Evolutionary conservation across 2,888 invertebrate genomes (phyloP).

Genomic region (Reticulitermes lucifugus): DNA sequence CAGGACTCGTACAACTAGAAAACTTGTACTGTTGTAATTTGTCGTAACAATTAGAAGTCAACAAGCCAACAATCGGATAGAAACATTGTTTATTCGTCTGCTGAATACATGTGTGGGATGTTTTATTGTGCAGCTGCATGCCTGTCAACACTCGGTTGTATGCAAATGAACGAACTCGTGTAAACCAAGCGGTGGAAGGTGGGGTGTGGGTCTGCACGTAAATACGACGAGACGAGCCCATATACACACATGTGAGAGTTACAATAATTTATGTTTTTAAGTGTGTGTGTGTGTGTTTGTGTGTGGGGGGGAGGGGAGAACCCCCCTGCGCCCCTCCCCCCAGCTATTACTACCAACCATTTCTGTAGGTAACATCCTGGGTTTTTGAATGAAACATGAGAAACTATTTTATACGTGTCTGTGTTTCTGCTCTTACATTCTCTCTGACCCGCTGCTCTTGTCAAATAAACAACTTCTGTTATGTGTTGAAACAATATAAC

Average conservation of each 20-base stretch:
- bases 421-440: background rate
- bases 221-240: background rate
- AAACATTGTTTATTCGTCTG: conserved; percentile 27
- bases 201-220: conserved; percentile 13
- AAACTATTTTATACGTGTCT: conserved; percentile 27
- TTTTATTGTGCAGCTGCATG: conserved; percentile 23
- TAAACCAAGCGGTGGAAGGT: conserved; percentile 28
- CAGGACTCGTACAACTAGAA: background rate
- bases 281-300: background rate
- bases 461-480: conserved; percentile 29
- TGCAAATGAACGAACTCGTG: conserved; percentile 39
- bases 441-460: background rate
- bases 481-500: conserved; percentile 29
- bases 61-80: background rate
- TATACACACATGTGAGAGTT: conserved; percentile 28
- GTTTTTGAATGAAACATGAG: conserved; percentile 41
- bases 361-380: background rate
- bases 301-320: background rate
- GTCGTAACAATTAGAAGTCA: background rate
- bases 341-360: background rate
- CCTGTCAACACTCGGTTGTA: conserved; percentile 36
- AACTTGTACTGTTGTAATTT: background rate
- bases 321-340: background rate
- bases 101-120: conserved; percentile 6
- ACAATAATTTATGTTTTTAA: conserved; percentile 43